Evolutionary conservation across 2,888 invertebrate genomes (phyloP).

Genomic region (Tenthredo distinguenda): DNA sequence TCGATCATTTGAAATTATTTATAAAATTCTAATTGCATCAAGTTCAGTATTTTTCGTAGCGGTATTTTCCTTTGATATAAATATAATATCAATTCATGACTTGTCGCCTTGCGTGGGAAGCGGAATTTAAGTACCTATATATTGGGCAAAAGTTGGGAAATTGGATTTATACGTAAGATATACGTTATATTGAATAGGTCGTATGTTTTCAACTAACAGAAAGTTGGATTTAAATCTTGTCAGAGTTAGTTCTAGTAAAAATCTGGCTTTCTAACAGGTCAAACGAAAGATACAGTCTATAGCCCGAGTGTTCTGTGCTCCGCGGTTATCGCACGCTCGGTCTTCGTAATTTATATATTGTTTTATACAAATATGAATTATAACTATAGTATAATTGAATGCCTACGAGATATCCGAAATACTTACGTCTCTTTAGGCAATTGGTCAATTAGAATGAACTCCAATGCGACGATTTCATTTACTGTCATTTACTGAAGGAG

Average conservation of each 20-base stretch:
- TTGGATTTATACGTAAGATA: background rate
- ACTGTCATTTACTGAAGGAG: background rate
- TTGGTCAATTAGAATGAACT: background rate
- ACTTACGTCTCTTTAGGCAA: background rate
- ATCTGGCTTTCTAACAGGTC: conserved; percentile 46
- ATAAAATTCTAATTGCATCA: background rate
- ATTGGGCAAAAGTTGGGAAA: conserved; percentile 1
- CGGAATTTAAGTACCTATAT: background rate
- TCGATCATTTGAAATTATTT: background rate
- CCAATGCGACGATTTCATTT: background rate
- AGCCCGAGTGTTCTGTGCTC: conserved; percentile 19
- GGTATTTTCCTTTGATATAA: background rate
- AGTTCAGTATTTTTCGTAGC: background rate
- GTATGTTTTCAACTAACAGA: conserved; percentile 34
- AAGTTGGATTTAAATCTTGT: conserved; percentile 41
- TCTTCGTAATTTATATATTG: background rate
- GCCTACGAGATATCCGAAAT: background rate
- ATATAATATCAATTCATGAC: conserved; percentile 7
- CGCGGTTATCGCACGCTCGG: background rate
- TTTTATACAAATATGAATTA: background rate
- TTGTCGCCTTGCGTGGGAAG: conserved; percentile 10
- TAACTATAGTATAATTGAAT: background rate
- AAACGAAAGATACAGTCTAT: conserved; percentile 15
- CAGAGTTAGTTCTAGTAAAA: conserved; percentile 39
- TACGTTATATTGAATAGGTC: conserved; percentile 6